These are phyloP conservation scores for Entelurus aequoreus DNA, from an alignment of 2,113 vertebrate genomes.

Conservation along the genomic window DNA sequence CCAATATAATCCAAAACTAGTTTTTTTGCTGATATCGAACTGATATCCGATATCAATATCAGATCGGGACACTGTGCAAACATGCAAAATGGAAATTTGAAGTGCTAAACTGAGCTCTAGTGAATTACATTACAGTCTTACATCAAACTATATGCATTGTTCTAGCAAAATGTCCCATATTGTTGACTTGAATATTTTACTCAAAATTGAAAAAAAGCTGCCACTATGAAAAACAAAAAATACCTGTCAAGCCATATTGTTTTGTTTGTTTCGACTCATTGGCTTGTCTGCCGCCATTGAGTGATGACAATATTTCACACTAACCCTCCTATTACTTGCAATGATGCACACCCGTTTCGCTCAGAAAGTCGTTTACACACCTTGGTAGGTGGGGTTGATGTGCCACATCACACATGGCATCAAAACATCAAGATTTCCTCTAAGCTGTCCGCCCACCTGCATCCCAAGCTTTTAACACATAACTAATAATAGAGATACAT, in stretches of 20 bases:
- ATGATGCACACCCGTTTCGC: conserved; percentile 23
- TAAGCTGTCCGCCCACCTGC: conserved; percentile 15
- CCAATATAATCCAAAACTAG: too few species aligned
- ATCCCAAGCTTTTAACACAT: conserved; percentile 21
- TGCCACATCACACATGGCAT: conserved; percentile 29
- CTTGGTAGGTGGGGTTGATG: conserved; percentile 26
- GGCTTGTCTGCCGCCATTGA: conserved; percentile 5
- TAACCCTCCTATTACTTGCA: conserved; percentile 21
- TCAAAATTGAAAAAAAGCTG: background rate
- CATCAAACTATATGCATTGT: too few species aligned
- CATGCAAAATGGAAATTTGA: too few species aligned
- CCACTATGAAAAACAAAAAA: background rate
- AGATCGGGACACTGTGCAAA: too few species aligned
- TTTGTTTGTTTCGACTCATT: conserved; percentile 2
- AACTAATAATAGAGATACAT: conserved; percentile 27
- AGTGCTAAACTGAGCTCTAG: too few species aligned
- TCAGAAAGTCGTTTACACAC: conserved; percentile 22
- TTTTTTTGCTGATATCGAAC: too few species aligned
- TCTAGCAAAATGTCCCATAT: too few species aligned
- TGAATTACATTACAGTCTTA: too few species aligned
- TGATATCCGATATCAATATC: too few species aligned
- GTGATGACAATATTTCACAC: conserved; percentile 24
- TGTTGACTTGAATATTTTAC: background rate
- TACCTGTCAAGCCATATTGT: conserved; percentile 3
- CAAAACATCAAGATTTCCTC: conserved; percentile 27